Base-by-base conservation (phyloP, 2,113 vertebrate species). In the Ageneiosus marmoratus region DNA sequence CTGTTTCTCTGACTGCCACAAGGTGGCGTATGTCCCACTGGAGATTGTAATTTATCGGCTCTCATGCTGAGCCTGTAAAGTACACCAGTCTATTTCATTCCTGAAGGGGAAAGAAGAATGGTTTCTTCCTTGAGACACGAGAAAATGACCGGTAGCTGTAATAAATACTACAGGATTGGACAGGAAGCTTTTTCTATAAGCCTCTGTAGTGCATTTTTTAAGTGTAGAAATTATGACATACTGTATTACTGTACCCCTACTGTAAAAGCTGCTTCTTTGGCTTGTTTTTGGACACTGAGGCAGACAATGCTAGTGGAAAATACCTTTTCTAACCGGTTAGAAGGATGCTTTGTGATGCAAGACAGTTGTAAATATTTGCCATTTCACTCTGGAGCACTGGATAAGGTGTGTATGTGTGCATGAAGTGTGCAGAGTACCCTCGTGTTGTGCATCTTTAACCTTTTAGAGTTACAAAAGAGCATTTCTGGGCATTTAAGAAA, bases 11-110 rank as follows among this genome's bases (percentile, higher is more conserved):
- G 48, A 34, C 34, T 0, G 67, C 85, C 93, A 94, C 93, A 89
- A 88, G 91, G 87, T 91, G 94, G 93, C 75, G 83, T 83, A 85
- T 93, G 81, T 84, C 86, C 89, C 88, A 91, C 89, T 92, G 84
- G 83, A 91, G 89, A 87, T 65, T 62, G 2, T 2, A 44, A 27
- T 12, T 53, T 77, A 58, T 79, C 81, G 10, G 83, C 78, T 56
- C 74, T 80, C 83, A 86, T 83, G 79, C 88, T 88, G 87, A 63
- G 83, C 70, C 63, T 75, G 77, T 86, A 88, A 89, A 90, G 67
- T 69, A 15, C 81, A 80, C 65, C 75, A 58, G 79, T 55, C 55
- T 60, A 37, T 24, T 63, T 80, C 51, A 48, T 86, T 82, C 78
- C 37, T 63, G 60, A 41, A n/a, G 75, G 81, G 3, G 0, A 44